Base-by-base conservation (phyloP, 2,888 invertebrate species). In the Euproctis similis region DNA sequence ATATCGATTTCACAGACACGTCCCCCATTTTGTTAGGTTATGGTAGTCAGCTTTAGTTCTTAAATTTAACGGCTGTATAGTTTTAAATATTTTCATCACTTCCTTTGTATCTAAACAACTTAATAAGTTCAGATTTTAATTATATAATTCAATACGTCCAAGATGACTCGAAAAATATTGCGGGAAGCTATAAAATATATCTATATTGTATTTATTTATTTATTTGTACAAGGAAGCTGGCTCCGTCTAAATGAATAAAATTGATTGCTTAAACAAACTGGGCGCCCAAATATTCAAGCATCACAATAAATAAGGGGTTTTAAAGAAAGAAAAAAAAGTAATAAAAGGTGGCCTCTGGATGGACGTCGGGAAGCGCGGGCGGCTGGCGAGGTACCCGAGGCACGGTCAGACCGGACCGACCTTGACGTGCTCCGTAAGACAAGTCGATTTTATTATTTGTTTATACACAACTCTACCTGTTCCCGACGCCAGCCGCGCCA, bases 211-310 rank as follows among this genome's bases (percentile, higher is more conserved):
- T 73, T 69, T 54, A 69, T 62, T 77, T 69, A 75, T 78, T 76
- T 77, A 76, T 81, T 81, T 78, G 62, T 77, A 71, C 59, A 64
- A 61, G 58, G n/a, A 62, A 74, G 73, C 72, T 66, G 67, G 78
- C 64, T 72, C 59, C 70, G 68, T 76, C 78, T 80, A 80, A 82
- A 84, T 81, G 80, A 82, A 82, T 81, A 78, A 84, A 84, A 82
- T 84, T 84, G 84, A 84, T 84, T 82, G 81, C 81, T 80, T 81
- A 81, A 80, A 82, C 81, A 82, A 81, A 81, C 81, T 73, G 80
- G 74, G 77, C 75, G 73, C 81, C 78, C 82, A 81, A 82, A 82
- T 81, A 80, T 78, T 77, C 77, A 60, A 58, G 72, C 76, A 77
- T 75, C 77, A 77, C 74, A 76, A 80, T 82, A 80, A 82, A 81